phyloP scores from a whole-genome alignment of 2,888 invertebrate genomes.

The Limnephilus rhombicus region DNA sequence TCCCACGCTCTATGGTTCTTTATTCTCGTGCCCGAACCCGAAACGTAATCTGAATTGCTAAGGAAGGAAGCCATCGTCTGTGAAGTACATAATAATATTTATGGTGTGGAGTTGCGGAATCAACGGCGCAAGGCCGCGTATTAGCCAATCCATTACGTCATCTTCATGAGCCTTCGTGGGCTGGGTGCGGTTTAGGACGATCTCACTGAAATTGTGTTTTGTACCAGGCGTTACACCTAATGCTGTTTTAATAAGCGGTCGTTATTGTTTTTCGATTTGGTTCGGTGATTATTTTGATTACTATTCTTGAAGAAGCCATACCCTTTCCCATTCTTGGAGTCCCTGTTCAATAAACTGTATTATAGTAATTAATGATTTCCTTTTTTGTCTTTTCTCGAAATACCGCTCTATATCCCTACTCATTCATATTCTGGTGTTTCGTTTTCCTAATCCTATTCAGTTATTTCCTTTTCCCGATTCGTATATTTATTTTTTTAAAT shows the following conservation, averaged over 20 bases:
- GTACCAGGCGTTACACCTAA: background rate
- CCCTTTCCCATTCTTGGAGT: background rate
- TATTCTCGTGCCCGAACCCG: background rate
- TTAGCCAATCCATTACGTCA: conserved; percentile 34
- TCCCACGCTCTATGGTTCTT: conserved; percentile 5
- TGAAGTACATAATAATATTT: background rate
- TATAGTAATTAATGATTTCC: background rate
- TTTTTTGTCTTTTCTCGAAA: background rate
- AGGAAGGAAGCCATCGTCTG: conserved; percentile 48
- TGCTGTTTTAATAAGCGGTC: background rate
- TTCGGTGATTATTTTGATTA: background rate
- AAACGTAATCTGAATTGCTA: conserved; percentile 48
- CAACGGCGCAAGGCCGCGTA: conserved; percentile 23
- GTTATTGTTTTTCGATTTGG: background rate
- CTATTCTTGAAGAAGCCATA: background rate
- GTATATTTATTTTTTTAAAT: background rate
- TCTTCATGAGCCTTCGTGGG: background rate
- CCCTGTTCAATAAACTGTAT: background rate
- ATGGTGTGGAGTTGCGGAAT: conserved; percentile 9
- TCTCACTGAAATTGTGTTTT: background rate
- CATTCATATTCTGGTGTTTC: background rate
- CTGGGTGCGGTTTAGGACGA: conserved; percentile 29
- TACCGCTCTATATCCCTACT: background rate
- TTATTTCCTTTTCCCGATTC: background rate
- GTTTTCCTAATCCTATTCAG: background rate